phyloP scores from a whole-genome alignment of 2,797 vertebrate species.

The Lagocephalus sceleratus region DNA sequence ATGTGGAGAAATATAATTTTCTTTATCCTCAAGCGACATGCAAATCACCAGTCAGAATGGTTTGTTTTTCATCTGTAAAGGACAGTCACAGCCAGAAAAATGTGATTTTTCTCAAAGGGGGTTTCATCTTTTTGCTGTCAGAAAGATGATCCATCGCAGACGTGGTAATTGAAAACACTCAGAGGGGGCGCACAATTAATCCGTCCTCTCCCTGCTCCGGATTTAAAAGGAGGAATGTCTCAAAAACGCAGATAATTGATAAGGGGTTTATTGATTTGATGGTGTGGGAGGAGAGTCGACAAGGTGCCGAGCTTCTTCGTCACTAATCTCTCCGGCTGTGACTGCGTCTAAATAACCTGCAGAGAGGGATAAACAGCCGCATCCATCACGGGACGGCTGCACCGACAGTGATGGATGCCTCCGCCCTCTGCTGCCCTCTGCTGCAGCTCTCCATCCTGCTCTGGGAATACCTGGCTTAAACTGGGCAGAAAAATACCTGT shows the following conservation, averaged over 20 bases:
- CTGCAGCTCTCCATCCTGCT: slow-evolving; percentile 50
- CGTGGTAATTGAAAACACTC: slow-evolving; percentile 67
- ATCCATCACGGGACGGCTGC: slow-evolving; percentile 69
- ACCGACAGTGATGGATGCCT: slow-evolving; percentile 73
- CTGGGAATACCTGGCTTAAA: slow-evolving; percentile 57
- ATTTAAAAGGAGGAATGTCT: slow-evolving; percentile 59
- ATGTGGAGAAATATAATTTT: slow-evolving; percentile 37
- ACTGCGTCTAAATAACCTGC: slow-evolving; percentile 80
- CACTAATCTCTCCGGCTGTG: slow-evolving; percentile 67
- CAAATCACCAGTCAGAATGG: slow-evolving; percentile 34
- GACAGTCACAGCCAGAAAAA: slow-evolving; percentile 31
- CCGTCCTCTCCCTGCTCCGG: slow-evolving; percentile 38
- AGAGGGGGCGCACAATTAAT: slow-evolving; percentile 61
- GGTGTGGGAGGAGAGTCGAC: slow-evolving; percentile 47
- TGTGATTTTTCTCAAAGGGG: slow-evolving; percentile 37
- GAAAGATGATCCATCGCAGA: slow-evolving; percentile 66
- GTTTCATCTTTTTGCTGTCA: slow-evolving; percentile 55
- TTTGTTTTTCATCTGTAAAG: slow-evolving; percentile 39
- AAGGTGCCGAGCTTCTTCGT: slow-evolving; percentile 63
- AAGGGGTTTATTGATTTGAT: slow-evolving; percentile 65
- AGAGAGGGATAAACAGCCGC: slow-evolving; percentile 74
- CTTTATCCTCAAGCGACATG: slow-evolving; percentile 40
- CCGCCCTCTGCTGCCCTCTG: slow-evolving; percentile 38
- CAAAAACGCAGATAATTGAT: slow-evolving; percentile 69
- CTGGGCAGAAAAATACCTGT: slow-evolving; percentile 38